A percentile compares a stretch with the other conserved stretches of the same genome.
Evolutionary conservation across 2,888 invertebrate genomes (phyloP).

Genomic region (Oeneis ivallda): DNA sequence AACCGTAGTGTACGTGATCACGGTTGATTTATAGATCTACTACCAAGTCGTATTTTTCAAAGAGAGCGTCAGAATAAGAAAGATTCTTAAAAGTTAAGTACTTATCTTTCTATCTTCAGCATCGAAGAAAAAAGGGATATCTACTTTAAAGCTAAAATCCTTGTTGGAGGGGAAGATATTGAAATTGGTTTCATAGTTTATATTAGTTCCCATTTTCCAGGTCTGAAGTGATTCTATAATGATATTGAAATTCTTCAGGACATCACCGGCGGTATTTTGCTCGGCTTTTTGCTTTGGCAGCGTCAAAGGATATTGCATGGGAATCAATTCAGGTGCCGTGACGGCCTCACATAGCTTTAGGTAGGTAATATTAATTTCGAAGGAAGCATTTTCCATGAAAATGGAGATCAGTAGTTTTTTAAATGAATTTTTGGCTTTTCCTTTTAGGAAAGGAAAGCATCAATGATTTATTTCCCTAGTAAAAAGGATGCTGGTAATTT

Average conservation of each 20-base stretch:
- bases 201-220: constrained; percentile 40
- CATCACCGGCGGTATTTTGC: constrained; percentile 59
- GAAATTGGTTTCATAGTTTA: constrained; percentile 33
- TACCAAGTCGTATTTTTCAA: no score
- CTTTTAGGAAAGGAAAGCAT: no score
- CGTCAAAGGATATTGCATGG: constrained; percentile 75
- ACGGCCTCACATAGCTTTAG: constrained; percentile 53
- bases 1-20: not conserved
- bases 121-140: constrained; percentile 10
- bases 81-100: not conserved
- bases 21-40: no score
- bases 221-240: constrained; percentile 53
- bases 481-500: no score
- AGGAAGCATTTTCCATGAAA: constrained; percentile 41
- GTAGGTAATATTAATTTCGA: constrained; percentile 64
- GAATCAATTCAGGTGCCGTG: constrained; percentile 76
- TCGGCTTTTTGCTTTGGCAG: constrained; percentile 72
- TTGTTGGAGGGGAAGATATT: constrained; percentile 33
- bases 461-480: no score
- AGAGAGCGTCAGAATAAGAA: not conserved
- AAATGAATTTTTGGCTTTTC: no score
- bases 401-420: constrained; percentile 15
- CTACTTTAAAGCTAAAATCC: constrained; percentile 19
- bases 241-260: constrained; percentile 71
- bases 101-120: not conserved